phyloP scores from a whole-genome alignment of 2,797 vertebrate genomes.

The Chloroceryle amazona region DNA sequence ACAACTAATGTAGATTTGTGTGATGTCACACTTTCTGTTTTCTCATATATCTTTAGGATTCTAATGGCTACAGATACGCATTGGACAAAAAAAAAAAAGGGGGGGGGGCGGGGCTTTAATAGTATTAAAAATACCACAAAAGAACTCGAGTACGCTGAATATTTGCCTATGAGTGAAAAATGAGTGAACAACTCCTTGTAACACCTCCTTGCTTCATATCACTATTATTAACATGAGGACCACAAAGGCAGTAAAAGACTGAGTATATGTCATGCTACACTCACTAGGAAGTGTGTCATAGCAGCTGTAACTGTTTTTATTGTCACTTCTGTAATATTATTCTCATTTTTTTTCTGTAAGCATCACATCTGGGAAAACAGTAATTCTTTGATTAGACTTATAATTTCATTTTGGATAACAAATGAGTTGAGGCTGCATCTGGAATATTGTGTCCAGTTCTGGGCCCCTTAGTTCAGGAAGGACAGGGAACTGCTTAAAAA shows the following conservation, averaged over 20 bases:
- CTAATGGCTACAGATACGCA: background rate
- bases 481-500: too few species aligned
- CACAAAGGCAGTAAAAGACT: accelerated
- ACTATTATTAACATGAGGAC: background rate
- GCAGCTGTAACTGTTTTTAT: background rate
- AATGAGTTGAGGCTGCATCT: too few species aligned
- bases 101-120: background rate
- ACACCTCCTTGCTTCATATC: background rate
- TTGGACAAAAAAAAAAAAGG: background rate
- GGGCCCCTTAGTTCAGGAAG: too few species aligned
- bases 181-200: background rate
- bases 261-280: background rate
- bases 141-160: background rate
- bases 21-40: background rate
- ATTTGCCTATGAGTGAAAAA: background rate
- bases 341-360: background rate
- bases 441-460: too few species aligned
- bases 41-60: background rate
- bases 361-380: background rate
- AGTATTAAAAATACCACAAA: background rate
- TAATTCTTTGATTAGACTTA: background rate
- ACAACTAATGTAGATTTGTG: background rate
- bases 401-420: background rate
- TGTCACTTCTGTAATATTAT: background rate
- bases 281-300: background rate